These are phyloP conservation scores for Pentamera pediparva DNA, from an alignment of 53 echinoderm and acorn worm species.

Conservation along the genomic window DNA sequence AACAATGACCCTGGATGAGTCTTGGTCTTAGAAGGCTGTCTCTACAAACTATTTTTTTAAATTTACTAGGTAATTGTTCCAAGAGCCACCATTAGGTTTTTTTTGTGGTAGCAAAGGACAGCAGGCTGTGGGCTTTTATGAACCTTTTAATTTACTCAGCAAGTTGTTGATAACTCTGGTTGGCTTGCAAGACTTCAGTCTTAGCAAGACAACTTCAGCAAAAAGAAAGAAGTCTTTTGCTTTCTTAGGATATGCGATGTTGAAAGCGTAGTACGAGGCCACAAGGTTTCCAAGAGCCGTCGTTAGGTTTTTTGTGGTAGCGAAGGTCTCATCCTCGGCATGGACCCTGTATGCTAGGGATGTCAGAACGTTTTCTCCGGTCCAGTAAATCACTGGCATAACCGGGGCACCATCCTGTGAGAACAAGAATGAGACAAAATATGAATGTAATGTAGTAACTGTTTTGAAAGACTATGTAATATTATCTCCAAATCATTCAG, in stretches of 20 bases:
- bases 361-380: not conserved
- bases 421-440: not conserved
- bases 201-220: not conserved
- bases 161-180: not conserved
- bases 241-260: not conserved
- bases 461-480: no score
- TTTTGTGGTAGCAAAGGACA: no score
- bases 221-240: not conserved
- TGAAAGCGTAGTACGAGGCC: not conserved
- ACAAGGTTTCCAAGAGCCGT: not conserved
- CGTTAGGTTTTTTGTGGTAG: not conserved
- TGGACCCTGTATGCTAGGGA: not conserved
- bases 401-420: not conserved
- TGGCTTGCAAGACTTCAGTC: not conserved
- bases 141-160: not conserved
- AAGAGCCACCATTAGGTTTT: no score
- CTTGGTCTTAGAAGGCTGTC: no score
- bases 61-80: no score
- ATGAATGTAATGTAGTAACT: no score
- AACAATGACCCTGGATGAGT: no score
- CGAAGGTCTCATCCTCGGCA: not conserved
- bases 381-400: not conserved
- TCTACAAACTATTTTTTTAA: no score
- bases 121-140: not conserved
- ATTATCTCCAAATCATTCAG: no score